These are phyloP conservation scores for Alouatta palliata DNA, from an alignment of 2,113 vertebrate genomes.

Conservation along the genomic window DNA sequence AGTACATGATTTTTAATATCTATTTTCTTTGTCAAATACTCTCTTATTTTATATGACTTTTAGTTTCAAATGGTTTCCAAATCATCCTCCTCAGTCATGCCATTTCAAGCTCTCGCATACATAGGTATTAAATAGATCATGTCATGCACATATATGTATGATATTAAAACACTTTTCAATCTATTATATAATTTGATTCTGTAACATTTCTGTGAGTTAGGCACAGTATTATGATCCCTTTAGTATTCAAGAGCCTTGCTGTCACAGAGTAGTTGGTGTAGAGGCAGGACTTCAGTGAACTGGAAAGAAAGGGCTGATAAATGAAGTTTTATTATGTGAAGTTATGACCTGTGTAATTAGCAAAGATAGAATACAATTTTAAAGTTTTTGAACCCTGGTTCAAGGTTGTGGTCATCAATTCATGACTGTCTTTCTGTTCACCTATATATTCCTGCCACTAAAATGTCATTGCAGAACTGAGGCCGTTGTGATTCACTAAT, in stretches of 20 bases:
- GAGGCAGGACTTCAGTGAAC: neutral
- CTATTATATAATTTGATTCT: neutral
- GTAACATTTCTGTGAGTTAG: neutral
- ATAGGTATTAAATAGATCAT: neutral
- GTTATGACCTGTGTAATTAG: constrained; percentile 37
- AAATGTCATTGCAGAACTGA: neutral
- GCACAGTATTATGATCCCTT: neutral
- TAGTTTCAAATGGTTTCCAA: constrained; percentile 29
- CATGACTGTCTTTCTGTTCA: constrained; percentile 27
- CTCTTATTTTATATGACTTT: neutral
- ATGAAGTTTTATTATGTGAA: constrained; percentile 31
- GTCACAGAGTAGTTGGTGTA: neutral
- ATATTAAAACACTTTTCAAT: neutral
- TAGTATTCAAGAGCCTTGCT: neutral
- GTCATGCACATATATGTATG: neutral
- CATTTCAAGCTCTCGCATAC: neutral
- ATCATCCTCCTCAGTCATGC: neutral
- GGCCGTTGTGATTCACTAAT: neutral
- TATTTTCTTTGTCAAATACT: neutral
- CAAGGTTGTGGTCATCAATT: constrained; percentile 38
- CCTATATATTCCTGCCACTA: neutral
- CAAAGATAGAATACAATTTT: neutral
- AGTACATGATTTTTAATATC: neutral
- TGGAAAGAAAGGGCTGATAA: constrained; percentile 42
- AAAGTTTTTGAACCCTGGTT: constrained; percentile 49